Percentiles rank a stretch among this genome's conserved stretches.
phyloP scores from a whole-genome alignment of 1,140 invertebrate genomes.

The Cydia amplana region DNA sequence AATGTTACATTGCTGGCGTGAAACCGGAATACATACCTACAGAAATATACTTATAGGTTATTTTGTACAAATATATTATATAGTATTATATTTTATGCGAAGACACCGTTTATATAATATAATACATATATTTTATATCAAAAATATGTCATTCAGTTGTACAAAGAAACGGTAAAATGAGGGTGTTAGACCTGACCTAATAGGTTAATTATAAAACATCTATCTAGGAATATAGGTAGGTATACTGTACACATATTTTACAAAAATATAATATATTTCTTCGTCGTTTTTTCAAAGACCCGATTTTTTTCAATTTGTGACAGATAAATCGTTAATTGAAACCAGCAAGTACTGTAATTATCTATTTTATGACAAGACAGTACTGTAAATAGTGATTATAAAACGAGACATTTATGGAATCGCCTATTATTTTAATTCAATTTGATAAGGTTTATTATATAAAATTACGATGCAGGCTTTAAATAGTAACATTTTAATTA shows the following conservation, averaged over 20 bases:
- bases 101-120: no score
- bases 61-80: conserved; percentile 28
- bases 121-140: no score
- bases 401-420: neutral
- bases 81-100: neutral
- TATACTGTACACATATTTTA: no score
- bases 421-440: neutral
- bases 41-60: neutral
- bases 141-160: no score
- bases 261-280: conserved; percentile 5
- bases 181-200: no score
- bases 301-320: no score
- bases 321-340: neutral
- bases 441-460: neutral
- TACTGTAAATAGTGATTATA: neutral
- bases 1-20: neutral
- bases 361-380: neutral
- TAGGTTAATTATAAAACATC: no score
- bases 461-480: neutral
- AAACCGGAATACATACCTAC: neutral
- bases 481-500: neutral
- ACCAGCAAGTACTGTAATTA: neutral
- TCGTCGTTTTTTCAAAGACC: no score
- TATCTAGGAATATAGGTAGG: no score
- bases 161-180: no score